phyloP scores from a whole-genome alignment of 2,888 invertebrate genomes.

The Napeogenes sylphis region DNA sequence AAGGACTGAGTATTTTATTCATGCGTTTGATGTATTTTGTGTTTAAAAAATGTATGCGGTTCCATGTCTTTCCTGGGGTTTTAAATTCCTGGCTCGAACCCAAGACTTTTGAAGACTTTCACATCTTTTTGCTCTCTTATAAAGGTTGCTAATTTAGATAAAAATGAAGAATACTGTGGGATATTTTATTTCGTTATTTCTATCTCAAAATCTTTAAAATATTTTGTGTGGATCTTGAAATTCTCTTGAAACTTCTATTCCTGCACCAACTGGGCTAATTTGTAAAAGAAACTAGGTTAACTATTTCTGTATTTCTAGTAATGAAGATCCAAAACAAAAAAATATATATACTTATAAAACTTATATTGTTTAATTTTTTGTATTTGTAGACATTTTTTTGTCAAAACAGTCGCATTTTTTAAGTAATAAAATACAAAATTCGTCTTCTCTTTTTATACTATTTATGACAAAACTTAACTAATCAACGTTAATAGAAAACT shows the following conservation, averaged over 20 bases:
- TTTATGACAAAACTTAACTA: constrained; percentile 6
- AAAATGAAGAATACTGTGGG: constrained; percentile 27
- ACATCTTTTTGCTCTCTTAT: constrained; percentile 29
- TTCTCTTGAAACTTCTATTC: constrained; percentile 1
- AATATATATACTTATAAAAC: too few relatives aligned
- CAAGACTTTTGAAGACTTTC: constrained; percentile 34
- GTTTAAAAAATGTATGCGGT: constrained; percentile 24
- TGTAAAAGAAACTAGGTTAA: constrained; percentile 3
- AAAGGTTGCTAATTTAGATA: constrained; percentile 30
- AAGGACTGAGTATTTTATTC: too few relatives aligned
- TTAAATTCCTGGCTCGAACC: constrained; percentile 31
- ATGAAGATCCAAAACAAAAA: background rate
- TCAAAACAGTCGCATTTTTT: too few relatives aligned
- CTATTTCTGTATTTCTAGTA: background rate
- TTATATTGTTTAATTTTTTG: too few relatives aligned
- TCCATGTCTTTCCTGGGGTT: constrained; percentile 33
- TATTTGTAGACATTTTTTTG: too few relatives aligned
- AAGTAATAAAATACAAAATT: background rate
- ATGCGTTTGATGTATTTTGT: too few relatives aligned
- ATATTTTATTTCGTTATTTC: constrained; percentile 24
- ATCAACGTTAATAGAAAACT: constrained; percentile 14
- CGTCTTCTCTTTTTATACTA: background rate
- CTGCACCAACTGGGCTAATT: background rate
- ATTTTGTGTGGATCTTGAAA: constrained; percentile 1
- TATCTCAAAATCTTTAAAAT: constrained; percentile 6